These are phyloP conservation scores for Amphipoea oculea DNA, from an alignment of 2,888 invertebrate species.

Conservation along the genomic window DNA sequence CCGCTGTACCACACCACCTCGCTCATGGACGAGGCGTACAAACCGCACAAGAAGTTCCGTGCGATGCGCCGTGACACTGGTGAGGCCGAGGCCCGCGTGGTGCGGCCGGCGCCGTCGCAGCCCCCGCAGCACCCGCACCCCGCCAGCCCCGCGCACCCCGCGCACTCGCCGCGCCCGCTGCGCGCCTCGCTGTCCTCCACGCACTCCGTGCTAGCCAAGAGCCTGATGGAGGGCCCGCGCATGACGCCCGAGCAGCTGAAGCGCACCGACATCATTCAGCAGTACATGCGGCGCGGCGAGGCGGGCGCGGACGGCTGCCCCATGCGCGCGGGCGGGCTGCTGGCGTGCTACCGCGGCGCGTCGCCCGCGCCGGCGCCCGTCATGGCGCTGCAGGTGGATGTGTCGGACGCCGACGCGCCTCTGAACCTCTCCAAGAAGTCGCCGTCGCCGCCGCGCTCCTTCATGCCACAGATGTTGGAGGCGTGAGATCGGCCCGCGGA, in stretches of 20 bases:
- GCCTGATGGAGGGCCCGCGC: conserved; percentile 97
- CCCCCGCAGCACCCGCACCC: conserved; percentile 89
- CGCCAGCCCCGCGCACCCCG: conserved; percentile 81
- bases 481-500: conserved; percentile 91
- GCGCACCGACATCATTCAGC: conserved; percentile 97
- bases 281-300: conserved; percentile 96
- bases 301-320: conserved; percentile 87
- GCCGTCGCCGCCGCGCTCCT: conserved; percentile 91
- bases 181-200: conserved; percentile 94
- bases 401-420: conserved; percentile 96
- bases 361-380: conserved; percentile 88
- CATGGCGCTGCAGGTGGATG: conserved; percentile 92
- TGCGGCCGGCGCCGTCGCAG: conserved; percentile 88
- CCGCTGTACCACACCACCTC: conserved; percentile 97
- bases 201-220: conserved; percentile 97
- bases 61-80: conserved; percentile 95
- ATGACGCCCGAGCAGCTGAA: conserved; percentile 98
- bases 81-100: conserved; percentile 92
- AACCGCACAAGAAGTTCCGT: conserved; percentile 98
- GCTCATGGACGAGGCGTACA: conserved; percentile 98
- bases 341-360: conserved; percentile 82
- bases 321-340: conserved; percentile 81
- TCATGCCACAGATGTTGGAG: conserved; percentile 92
- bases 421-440: conserved; percentile 97
- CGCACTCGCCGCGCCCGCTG: conserved; percentile 90